Evolutionary conservation across 2,797 vertebrate species (phyloP).

Genomic region (Otus scops): DNA sequence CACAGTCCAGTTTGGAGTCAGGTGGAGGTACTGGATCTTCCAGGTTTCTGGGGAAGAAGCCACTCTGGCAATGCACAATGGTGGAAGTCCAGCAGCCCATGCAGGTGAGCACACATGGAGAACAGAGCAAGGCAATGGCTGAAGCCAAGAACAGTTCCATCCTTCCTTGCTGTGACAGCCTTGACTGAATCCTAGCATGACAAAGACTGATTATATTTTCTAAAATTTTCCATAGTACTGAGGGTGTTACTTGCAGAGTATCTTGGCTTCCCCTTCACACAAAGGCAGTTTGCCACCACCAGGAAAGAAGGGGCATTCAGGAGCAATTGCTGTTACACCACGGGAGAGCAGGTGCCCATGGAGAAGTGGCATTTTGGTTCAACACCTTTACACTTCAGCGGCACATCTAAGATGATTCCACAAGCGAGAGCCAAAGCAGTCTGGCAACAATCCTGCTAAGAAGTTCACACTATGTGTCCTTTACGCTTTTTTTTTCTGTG

Average conservation of each 20-base stretch:
- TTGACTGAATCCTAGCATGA: background rate
- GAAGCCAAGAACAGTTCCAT: background rate
- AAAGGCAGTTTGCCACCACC: background rate
- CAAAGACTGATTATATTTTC: background rate
- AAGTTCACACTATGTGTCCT: background rate
- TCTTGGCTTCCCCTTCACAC: background rate
- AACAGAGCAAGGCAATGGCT: background rate
- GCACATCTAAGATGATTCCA: background rate
- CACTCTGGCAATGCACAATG: fast-evolving
- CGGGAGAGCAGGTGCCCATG: background rate
- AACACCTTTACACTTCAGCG: conserved; percentile 10
- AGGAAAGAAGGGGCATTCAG: background rate
- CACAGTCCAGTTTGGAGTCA: background rate
- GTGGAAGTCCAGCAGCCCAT: background rate
- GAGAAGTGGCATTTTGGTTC: background rate
- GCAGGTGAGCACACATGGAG: fast-evolving
- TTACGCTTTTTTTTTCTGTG: background rate
- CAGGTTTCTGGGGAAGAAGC: background rate
- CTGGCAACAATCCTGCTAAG: background rate
- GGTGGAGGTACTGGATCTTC: background rate
- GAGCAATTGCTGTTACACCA: background rate
- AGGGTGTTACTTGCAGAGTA: background rate
- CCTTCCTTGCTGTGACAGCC: background rate
- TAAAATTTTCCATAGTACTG: background rate
- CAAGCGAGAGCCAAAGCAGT: conserved; percentile 9